A percentile compares a stretch with the other conserved stretches of the same genome.
These are phyloP conservation scores for Epizoanthus fatuus DNA, from an alignment of 92 coral and sea anemone genomes.

Conservation along the genomic window DNA sequence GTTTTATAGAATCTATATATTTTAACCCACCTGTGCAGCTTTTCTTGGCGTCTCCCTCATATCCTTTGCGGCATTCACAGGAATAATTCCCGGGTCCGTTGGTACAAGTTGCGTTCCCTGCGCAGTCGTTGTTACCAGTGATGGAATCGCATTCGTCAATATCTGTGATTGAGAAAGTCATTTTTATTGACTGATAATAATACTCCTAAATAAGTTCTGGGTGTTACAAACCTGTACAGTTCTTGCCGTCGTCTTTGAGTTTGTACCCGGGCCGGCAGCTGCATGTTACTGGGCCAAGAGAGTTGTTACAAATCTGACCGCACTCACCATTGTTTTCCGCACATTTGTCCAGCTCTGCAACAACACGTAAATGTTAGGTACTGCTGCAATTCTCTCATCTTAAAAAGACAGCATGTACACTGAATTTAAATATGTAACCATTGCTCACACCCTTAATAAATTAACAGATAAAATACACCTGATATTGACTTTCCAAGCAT, in stretches of 20 bases:
- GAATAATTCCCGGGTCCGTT: slow-evolving; percentile 48
- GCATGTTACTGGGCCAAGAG: slow-evolving; percentile 20
- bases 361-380: background rate
- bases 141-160: slow-evolving; percentile 56
- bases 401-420: too few species aligned
- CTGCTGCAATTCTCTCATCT: too few species aligned
- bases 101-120: slow-evolving; percentile 45
- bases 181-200: background rate
- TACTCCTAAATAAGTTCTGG: background rate
- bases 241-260: slow-evolving; percentile 30
- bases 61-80: slow-evolving; percentile 64
- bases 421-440: too few species aligned
- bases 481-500: too few species aligned
- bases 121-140: slow-evolving; percentile 22
- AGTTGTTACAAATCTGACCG: slow-evolving; percentile 9
- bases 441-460: too few species aligned
- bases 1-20: too few species aligned
- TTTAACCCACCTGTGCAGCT: slow-evolving; percentile 71
- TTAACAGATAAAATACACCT: too few species aligned
- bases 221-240: slow-evolving; percentile 29
- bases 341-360: slow-evolving; percentile 24
- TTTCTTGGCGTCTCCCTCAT: slow-evolving; percentile 72
- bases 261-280: slow-evolving; percentile 14
- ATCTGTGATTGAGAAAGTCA: slow-evolving; percentile 43
- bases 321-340: slow-evolving; percentile 23